Percentiles rank a stretch among this genome's conserved stretches.
Conservation (phyloP, 2,888 invertebrate genomes). For the Mimas tiliae region DNA sequence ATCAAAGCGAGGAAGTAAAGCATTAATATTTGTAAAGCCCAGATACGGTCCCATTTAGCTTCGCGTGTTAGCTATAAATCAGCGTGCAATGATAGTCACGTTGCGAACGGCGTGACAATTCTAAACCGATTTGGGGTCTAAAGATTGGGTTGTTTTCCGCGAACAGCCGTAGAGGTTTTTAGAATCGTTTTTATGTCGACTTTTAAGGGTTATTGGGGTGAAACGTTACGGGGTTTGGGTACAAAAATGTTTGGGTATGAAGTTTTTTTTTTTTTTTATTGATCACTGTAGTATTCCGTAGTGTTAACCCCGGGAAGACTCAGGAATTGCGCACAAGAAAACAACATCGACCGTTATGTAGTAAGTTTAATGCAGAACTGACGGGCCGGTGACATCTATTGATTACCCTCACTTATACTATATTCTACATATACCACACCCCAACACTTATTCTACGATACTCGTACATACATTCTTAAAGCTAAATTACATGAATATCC, state of each 20-base stretch:
- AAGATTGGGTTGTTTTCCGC: not conserved
- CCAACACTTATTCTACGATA: too few relatives aligned
- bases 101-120: constrained; percentile 34
- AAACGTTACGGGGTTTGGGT: not conserved
- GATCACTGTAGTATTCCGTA: too few relatives aligned
- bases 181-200: not conserved
- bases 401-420: too few relatives aligned
- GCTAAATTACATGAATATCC: too few relatives aligned
- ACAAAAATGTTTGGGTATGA: not conserved
- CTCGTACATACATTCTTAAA: too few relatives aligned
- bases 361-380: too few relatives aligned
- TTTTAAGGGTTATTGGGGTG: constrained; percentile 7
- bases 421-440: too few relatives aligned
- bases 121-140: not conserved
- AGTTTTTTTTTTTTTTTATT: too few relatives aligned
- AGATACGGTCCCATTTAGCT: constrained; percentile 30
- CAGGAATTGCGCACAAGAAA: too few relatives aligned
- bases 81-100: constrained; percentile 57
- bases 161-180: not conserved
- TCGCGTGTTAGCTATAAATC: constrained; percentile 56
- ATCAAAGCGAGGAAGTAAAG: not conserved
- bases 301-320: too few relatives aligned
- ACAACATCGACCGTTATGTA: too few relatives aligned
- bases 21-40: constrained; percentile 5
- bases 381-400: too few relatives aligned